Evolutionary conservation across 2,888 invertebrate species (phyloP), one percentile per base, ranked within the genome.

Genomic region (Phengaris arion): DNA sequence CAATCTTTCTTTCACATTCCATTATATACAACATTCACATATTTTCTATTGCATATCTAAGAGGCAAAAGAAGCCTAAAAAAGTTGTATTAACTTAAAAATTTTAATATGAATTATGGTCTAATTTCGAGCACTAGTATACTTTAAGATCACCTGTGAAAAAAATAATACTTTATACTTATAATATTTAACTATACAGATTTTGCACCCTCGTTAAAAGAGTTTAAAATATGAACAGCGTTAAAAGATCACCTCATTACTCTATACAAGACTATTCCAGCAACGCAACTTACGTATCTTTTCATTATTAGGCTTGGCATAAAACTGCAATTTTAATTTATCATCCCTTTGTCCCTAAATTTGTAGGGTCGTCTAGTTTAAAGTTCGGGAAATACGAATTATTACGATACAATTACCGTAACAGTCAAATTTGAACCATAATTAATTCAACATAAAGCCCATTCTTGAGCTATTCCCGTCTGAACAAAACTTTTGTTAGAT

Each of bases 291-390:
- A 1, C 64, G 13, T 79, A 79, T 82, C 81, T 77, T 80, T 83
- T 84, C 81, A 83, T 87, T 86, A 89, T 88, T 85, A 85, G 82
- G 83, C 86, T 85, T 85, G 85, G 86, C 83, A 84, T 83, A 83
- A 85, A 84, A 82, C 86, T 80, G 83, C 85, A 86, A 91, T 92
- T 92, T 92, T 91, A 92, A 92, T 91, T 92, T 91, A 87, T 86
- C 84, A 83, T 85, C 88, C 86, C 87, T 86, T 89, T 88, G 90
- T 89, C 83, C 84, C 85, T 85, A 84, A 90, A 90, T 90, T 92
- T 88, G 84, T 86, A 87, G 88, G 87, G 77, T 85, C 85, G 87
- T 83, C 87, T 88, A 84, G 85, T 87, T 64, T 64, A 64, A 64
- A 45, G 88, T 88, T 87, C 85, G 84, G 85, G 87, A 91, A 90